A percentile compares a stretch with the other conserved stretches of the same genome.
Conservation (phyloP, 2,113 vertebrate genomes). For the Nothoprocta perdicaria region DNA sequence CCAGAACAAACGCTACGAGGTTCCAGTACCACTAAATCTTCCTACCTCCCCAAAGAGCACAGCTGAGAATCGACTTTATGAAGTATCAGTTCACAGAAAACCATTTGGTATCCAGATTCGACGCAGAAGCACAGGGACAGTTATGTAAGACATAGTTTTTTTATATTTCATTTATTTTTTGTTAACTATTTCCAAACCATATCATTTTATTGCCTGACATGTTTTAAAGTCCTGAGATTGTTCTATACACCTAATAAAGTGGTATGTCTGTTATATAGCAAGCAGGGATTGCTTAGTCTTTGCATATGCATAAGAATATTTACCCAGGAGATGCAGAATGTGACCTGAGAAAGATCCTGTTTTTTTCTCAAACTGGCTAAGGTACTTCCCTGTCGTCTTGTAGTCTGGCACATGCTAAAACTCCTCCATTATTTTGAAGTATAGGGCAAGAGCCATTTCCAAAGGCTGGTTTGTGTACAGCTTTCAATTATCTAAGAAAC, state of each 20-base stretch:
- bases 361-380: neutral
- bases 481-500: neutral
- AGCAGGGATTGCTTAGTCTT: too few species aligned
- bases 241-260: neutral
- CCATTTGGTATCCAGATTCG: conserved; percentile 87
- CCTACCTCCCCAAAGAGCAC: conserved; percentile 72
- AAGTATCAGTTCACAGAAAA: conserved; percentile 72
- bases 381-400: neutral
- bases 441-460: neutral
- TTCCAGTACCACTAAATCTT: conserved; percentile 83
- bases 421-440: too few species aligned
- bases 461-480: neutral
- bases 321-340: neutral
- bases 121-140: conserved; percentile 81
- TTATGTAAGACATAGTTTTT: conserved; percentile 79
- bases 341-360: neutral
- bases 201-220: too few species aligned
- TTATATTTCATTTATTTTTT: neutral
- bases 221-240: neutral
- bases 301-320: neutral
- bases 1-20: conserved; percentile 81
- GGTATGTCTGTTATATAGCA: too few species aligned
- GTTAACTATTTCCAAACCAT: neutral
- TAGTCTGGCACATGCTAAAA: neutral
- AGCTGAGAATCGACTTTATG: conserved; percentile 78